Base-by-base conservation (phyloP, 1,140 invertebrate species). In the Colletes gigas region DNA sequence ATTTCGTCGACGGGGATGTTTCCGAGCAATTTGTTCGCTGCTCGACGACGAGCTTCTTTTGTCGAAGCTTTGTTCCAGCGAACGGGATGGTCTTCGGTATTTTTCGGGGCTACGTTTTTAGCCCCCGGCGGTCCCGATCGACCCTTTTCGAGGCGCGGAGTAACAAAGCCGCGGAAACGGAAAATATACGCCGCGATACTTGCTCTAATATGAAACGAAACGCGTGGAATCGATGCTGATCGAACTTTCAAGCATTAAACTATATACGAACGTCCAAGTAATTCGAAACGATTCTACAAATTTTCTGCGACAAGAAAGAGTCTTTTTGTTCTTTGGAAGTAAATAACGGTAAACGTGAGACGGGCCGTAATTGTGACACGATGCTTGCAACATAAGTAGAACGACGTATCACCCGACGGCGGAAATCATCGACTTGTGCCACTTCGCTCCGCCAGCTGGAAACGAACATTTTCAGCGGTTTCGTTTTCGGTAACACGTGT, bases 351-450 rank as follows among this genome's bases (percentile, higher is more conserved):
- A 60, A 9, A 21, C 17, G 19, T 10, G 9, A 55, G 17, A 55
- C 15, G 15, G 17, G 7, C 15, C 14, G 17, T 55, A 55, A n/a
- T n/a, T 15, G 54, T 55, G 54, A 17, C 15, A n/a, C 17, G 54
- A 4, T 10, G 50, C 15, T 9, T 17, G 10, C 8, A n/a, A 63
- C 12, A 9, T 63, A 63, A 63, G 15, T 15, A 17, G 21, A 63
- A 63, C 63, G 30, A 2, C 14, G 39, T 15, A 66, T 60, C 21
- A 21, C 21, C 21, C 59, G 30, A 62, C 14, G 30, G 4, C 57
- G 21, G 8, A 15, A 41, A 54, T 41, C 30, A 19, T 75, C 9
- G 72, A 55, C 72, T 75, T 30, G 72, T 41, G 39, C 72, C n/a
- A 66, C 72, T 75, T 6, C 1, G 8, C 1, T 14, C n/a, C 17